These are phyloP conservation scores for Ophion costatus DNA, from an alignment of 2,888 invertebrate species.

Conservation along the genomic window DNA sequence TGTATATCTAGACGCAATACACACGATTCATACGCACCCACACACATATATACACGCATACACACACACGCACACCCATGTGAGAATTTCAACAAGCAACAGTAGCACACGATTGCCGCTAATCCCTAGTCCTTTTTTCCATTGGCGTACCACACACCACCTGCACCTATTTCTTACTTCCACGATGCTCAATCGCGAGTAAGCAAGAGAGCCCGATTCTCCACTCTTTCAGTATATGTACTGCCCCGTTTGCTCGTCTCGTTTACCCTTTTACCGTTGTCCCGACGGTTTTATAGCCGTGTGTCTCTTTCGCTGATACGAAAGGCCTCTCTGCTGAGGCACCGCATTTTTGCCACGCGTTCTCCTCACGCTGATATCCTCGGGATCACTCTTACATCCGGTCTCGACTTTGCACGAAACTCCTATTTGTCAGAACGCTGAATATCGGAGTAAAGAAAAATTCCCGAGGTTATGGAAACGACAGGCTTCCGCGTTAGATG, in stretches of 20 bases:
- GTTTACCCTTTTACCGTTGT: constrained; percentile 65
- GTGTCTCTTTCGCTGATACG: constrained; percentile 18
- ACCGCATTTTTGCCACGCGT: constrained; percentile 26
- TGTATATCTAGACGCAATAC: not conserved
- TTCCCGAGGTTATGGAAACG: not conserved
- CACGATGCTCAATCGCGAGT: constrained; percentile 47
- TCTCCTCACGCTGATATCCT: constrained; percentile 27
- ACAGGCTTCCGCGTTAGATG: not conserved
- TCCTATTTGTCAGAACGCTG: not conserved
- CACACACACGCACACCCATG: constrained; percentile 24
- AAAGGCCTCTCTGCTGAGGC: constrained; percentile 17
- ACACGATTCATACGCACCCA: constrained; percentile 2
- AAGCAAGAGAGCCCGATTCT: constrained; percentile 32
- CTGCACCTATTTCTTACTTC: constrained; percentile 67
- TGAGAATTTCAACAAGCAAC: constrained; percentile 25
- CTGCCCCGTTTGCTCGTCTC: constrained; percentile 54
- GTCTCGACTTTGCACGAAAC: constrained; percentile 8
- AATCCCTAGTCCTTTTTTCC: constrained; percentile 68
- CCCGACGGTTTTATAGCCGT: constrained; percentile 47
- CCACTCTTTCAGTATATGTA: constrained; percentile 12
- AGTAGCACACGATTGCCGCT: constrained; percentile 68
- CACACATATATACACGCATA: constrained; percentile 27
- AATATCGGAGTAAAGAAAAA: not conserved
- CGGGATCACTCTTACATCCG: constrained; percentile 42
- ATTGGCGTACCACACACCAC: constrained; percentile 64